Percentiles rank a stretch among this genome's conserved stretches.
Evolutionary conservation across 2,888 invertebrate genomes (phyloP).

Genomic region (Papilio elwesi): DNA sequence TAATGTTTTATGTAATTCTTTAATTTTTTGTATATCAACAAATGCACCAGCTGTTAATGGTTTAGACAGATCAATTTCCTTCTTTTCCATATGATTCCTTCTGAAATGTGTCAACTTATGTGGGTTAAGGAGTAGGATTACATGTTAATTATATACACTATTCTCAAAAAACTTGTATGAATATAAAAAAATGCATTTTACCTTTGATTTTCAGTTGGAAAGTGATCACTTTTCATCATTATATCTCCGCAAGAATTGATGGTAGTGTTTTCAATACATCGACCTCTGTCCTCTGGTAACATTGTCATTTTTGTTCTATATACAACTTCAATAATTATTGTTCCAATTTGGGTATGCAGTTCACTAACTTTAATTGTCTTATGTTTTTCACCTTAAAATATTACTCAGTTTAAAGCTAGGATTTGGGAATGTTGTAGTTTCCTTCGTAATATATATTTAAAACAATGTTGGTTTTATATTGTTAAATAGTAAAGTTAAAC

Average conservation of each 20-base stretch:
- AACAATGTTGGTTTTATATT: too few relatives aligned
- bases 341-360: slow-evolving; percentile 94
- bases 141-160: not conserved
- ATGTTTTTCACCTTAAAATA: slow-evolving; percentile 88
- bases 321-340: slow-evolving; percentile 90
- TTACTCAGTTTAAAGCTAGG: not conserved
- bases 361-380: slow-evolving; percentile 93
- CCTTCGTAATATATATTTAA: too few relatives aligned
- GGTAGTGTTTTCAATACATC: slow-evolving; percentile 73
- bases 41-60: slow-evolving; percentile 91
- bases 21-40: slow-evolving; percentile 87
- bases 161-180: not conserved
- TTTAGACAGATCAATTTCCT: slow-evolving; percentile 87
- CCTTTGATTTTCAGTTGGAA: slow-evolving; percentile 86
- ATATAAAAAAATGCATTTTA: slow-evolving; percentile 56
- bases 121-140: not conserved
- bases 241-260: slow-evolving; percentile 77
- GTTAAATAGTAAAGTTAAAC: too few relatives aligned
- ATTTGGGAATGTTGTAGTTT: too few relatives aligned
- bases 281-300: slow-evolving; percentile 89
- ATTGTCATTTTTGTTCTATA: slow-evolving; percentile 97
- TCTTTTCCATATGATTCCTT: slow-evolving; percentile 81
- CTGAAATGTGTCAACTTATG: slow-evolving; percentile 48
- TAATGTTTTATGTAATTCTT: slow-evolving; percentile 72
- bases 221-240: slow-evolving; percentile 96